Base-by-base conservation (phyloP, 2,888 invertebrate genomes). In the Julus scanicus region DNA sequence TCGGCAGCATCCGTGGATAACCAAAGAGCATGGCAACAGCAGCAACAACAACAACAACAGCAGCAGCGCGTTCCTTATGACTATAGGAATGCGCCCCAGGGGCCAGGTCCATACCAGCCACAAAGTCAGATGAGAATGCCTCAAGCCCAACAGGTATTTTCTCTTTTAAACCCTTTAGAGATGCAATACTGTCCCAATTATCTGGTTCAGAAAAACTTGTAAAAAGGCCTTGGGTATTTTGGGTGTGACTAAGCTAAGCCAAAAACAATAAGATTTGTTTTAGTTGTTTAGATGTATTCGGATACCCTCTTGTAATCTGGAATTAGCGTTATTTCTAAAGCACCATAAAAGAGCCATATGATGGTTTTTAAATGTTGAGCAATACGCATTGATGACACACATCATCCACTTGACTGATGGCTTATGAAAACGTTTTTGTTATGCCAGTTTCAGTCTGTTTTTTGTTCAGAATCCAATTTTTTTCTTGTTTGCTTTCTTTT, bases 71-170 rank as follows among this genome's bases (percentile, higher is more conserved):
- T 89, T 39, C 90, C 90, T 49, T 90, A 90, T 89, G 90, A 90
- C 88, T 90, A 89, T 87, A 90, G 90, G n/a, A 89, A 89, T 53
- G 89, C 88, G 17, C 90, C 89, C 48, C 86, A 57, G 29, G 86
- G 86, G 2, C 88, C 88, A 87, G 91, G 91, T 88, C 91, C 91
- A 11, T 91, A 91, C 90, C 91, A 91, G 87, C 90, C 91, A 84
- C 91, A 90, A 29, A 90, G 89, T 83, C 88, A 89, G 39, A 89
- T 91, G 89, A 90, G 91, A 89, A 91, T 91, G 90, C 91, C 91
- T 90, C 91, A 91, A 40, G 91, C 90, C 88, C 88, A 89, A 29
- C 89, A 89, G 88, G 89, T 89, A 86, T 44, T n/a, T 63, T 86
- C 29, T 37, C n/a, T 37, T 29, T n/a, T 20, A 84, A 84, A 44